Evolutionary conservation across 2,888 invertebrate genomes (phyloP).

Genomic region (Platypus cylindrus): DNA sequence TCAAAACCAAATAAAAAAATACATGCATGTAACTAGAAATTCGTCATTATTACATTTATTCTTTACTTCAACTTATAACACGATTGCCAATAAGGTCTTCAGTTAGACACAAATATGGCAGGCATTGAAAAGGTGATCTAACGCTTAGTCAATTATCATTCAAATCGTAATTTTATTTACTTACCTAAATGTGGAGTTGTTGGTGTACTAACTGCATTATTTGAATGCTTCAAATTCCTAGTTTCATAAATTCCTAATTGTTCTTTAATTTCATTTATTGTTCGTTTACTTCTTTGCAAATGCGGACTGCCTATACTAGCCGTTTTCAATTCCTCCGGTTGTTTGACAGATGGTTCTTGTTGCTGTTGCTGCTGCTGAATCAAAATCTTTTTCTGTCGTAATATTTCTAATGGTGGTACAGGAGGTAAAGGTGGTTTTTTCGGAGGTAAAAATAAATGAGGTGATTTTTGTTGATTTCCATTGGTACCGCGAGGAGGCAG

Average conservation of each 20-base stretch:
- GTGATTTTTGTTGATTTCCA: conserved; percentile 33
- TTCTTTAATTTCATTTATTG: conserved; percentile 26
- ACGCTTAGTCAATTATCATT: too few species aligned
- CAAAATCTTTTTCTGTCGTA: conserved; percentile 40
- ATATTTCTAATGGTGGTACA: conserved; percentile 49
- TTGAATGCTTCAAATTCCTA: conserved; percentile 16
- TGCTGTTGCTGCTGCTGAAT: conserved; percentile 14
- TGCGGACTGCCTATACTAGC: conserved; percentile 53
- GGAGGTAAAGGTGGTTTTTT: conserved; percentile 64
- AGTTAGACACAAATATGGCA: too few species aligned
- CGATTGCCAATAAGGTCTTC: too few species aligned
- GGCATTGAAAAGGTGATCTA: too few species aligned
- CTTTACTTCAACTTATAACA: too few species aligned
- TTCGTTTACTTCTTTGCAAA: conserved; percentile 48
- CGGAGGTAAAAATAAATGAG: conserved; percentile 47
- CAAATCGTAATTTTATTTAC: too few species aligned
- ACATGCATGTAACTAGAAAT: too few species aligned
- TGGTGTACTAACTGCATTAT: conserved; percentile 34
- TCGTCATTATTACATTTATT: too few species aligned
- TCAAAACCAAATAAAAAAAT: too few species aligned
- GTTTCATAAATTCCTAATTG: conserved; percentile 12
- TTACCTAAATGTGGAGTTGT: conserved; percentile 34
- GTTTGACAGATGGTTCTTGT: conserved; percentile 23
- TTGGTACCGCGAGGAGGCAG: conserved; percentile 42
- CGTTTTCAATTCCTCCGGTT: conserved; percentile 41